Percentiles rank a stretch among this genome's conserved stretches.
Evolutionary conservation across 2,797 vertebrate genomes (phyloP).

Genomic region (Xiphorhynchus erythropygius): DNA sequence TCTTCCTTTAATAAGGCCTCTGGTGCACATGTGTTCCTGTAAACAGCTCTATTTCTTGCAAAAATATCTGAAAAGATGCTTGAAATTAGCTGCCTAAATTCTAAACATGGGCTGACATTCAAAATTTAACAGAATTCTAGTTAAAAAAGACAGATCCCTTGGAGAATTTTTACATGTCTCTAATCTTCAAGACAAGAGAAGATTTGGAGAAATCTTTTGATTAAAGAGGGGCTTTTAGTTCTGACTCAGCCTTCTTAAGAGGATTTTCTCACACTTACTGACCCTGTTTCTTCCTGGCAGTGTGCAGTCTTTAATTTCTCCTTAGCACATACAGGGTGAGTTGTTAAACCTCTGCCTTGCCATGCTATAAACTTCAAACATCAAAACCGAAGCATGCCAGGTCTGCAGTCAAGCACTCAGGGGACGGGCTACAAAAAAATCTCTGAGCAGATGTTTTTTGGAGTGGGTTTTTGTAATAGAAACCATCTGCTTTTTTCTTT

Average conservation of each 20-base stretch:
- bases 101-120: background rate
- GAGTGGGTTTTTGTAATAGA: background rate
- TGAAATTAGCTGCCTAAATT: background rate
- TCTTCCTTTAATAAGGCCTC: background rate
- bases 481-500: background rate
- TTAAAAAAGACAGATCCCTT: background rate
- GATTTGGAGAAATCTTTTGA: slow-evolving; percentile 29
- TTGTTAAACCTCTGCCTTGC: background rate
- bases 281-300: background rate
- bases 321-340: background rate
- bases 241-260: slow-evolving; percentile 2
- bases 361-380: background rate
- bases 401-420: background rate
- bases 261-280: slow-evolving; percentile 5
- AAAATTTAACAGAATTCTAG: background rate
- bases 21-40: background rate
- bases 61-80: background rate
- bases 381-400: background rate
- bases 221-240: slow-evolving; percentile 13
- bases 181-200: background rate
- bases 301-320: background rate
- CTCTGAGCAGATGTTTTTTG: slow-evolving; percentile 25
- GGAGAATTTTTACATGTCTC: background rate
- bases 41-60: background rate
- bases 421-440: background rate